A percentile compares a stretch with the other conserved stretches of the same genome.
Conservation (phyloP, 2,888 invertebrate genomes). For the Cheilosia urbana region DNA sequence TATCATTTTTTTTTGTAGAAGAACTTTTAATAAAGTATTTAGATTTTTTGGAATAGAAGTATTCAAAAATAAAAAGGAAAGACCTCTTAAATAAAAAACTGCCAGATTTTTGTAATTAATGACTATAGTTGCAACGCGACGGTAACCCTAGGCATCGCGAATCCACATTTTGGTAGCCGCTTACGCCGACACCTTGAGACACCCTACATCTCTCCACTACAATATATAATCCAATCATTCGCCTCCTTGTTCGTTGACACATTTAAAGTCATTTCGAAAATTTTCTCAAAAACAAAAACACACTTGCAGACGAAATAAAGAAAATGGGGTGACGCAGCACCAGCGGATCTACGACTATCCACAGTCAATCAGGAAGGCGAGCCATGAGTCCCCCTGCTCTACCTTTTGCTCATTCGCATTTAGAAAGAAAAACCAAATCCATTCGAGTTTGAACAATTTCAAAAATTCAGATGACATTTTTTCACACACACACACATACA, state of each 20-base stretch:
- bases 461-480: conserved; percentile 10
- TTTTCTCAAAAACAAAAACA: neutral
- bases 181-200: too few relatives aligned
- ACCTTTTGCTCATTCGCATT: conserved; percentile 6
- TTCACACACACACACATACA: conserved; percentile 10
- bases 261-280: conserved; percentile 36
- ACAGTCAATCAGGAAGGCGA: conserved; percentile 23
- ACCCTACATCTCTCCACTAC: too few relatives aligned
- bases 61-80: too few relatives aligned
- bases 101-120: too few relatives aligned
- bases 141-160: too few relatives aligned
- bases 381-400: neutral
- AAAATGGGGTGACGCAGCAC: conserved; percentile 11
- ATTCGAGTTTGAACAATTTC: conserved; percentile 2
- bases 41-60: too few relatives aligned
- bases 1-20: too few relatives aligned
- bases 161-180: too few relatives aligned
- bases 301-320: neutral
- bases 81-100: too few relatives aligned
- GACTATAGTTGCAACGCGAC: too few relatives aligned
- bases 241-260: conserved; percentile 21
- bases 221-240: conserved; percentile 42
- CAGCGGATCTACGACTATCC: conserved; percentile 5
- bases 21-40: too few relatives aligned
- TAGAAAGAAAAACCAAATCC: conserved; percentile 52